Percentiles rank a stretch among this genome's conserved stretches.
These are phyloP conservation scores for Merodon equestris DNA, from an alignment of 2,888 invertebrate genomes.

Conservation along the genomic window DNA sequence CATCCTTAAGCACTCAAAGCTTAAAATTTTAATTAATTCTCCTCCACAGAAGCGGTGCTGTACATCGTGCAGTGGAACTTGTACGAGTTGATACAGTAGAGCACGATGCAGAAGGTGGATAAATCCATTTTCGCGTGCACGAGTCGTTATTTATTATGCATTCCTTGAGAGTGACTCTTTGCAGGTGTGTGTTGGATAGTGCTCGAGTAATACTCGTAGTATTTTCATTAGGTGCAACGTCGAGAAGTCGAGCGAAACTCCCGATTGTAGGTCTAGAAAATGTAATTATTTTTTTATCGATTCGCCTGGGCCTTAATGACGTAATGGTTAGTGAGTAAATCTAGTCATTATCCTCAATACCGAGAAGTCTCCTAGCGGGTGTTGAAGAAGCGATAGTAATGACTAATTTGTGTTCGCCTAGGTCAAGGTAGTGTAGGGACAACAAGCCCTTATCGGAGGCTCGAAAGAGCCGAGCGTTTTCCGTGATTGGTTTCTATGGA, in stretches of 20 bases:
- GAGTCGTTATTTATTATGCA: conserved; percentile 40
- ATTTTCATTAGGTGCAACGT: conserved; percentile 1
- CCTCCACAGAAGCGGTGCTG: conserved; percentile 29
- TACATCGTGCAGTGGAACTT: neutral
- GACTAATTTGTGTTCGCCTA: too few species aligned
- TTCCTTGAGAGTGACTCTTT: conserved; percentile 16
- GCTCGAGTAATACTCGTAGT: conserved; percentile 9
- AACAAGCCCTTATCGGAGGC: too few species aligned
- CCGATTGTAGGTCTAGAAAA: conserved; percentile 38
- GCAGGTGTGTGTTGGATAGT: conserved; percentile 1
- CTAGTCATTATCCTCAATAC: too few species aligned
- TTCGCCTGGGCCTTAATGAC: conserved; percentile 53
- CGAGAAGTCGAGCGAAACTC: neutral
- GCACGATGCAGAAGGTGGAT: neutral
- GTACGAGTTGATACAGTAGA: neutral
- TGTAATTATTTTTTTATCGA: conserved; percentile 58
- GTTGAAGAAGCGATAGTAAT: too few species aligned
- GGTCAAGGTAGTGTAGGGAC: too few species aligned
- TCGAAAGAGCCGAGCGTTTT: too few species aligned
- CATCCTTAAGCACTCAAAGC: conserved; percentile 53
- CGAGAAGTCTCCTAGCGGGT: too few species aligned
- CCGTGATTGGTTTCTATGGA: too few species aligned
- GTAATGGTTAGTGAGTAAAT: too few species aligned
- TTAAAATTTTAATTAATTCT: conserved; percentile 64
- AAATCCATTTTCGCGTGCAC: conserved; percentile 34